Conservation (phyloP, 2,113 vertebrate genomes). For the Nyctibius bracteatus region DNA sequence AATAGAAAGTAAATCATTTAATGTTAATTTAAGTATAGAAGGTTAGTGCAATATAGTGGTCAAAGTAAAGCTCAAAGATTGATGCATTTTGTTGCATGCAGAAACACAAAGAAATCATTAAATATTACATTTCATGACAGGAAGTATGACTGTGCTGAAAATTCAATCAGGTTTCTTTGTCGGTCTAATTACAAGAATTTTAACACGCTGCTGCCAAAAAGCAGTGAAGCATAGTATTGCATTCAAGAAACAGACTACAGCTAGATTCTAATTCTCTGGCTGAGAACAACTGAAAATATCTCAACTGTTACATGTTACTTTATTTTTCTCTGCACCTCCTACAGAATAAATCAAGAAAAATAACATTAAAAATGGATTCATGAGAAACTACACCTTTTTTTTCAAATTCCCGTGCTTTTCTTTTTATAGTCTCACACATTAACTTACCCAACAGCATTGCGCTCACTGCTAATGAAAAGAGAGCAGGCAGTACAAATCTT, state of each 20-base stretch:
- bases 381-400: not conserved
- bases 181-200: conserved; percentile 61
- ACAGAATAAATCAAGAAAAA: conserved; percentile 40
- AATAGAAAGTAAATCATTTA: not conserved
- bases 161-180: conserved; percentile 65
- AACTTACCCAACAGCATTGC: conserved; percentile 76
- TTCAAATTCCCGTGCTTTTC: not conserved
- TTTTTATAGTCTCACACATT: conserved; percentile 55
- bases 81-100: conserved; percentile 15
- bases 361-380: not conserved
- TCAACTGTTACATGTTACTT: conserved; percentile 7
- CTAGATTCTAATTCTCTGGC: conserved; percentile 23
- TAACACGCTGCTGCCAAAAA: conserved; percentile 56
- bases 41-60: not conserved
- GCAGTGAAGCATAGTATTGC: conserved; percentile 59
- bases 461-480: conserved; percentile 75
- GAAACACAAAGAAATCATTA: conserved; percentile 66
- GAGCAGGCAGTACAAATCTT: conserved; percentile 74
- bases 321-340: not conserved
- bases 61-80: conserved; percentile 27
- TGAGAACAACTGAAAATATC: conserved; percentile 47
- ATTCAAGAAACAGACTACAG: conserved; percentile 59
- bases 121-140: conserved; percentile 53
- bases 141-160: conserved; percentile 58
- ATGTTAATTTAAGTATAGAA: not conserved